Conservation (phyloP, 2,797 vertebrate genomes). For the Tympanoctomys barrerae region DNA sequence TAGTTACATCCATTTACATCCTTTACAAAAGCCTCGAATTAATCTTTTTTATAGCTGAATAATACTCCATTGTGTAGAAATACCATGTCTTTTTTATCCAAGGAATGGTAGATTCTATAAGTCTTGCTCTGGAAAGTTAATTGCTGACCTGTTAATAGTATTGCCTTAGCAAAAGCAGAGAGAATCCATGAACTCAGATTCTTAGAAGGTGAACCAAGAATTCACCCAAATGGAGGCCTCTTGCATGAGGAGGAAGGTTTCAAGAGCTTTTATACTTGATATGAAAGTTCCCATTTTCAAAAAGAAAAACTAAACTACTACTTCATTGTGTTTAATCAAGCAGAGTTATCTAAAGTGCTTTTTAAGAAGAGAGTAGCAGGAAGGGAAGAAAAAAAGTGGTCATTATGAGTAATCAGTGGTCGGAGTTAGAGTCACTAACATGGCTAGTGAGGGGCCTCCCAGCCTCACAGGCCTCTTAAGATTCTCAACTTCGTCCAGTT, state of each 20-base stretch:
- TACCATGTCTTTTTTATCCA: too few species aligned
- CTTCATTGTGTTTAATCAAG: slow-evolving; percentile 67
- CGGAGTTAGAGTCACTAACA: neutral
- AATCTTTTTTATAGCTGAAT: too few species aligned
- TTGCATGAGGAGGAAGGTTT: slow-evolving; percentile 19
- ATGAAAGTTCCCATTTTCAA: slow-evolving; percentile 61
- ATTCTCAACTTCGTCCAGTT: neutral
- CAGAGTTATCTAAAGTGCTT: slow-evolving; percentile 70
- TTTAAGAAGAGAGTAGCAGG: slow-evolving; percentile 54
- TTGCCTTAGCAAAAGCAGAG: slow-evolving; percentile 54
- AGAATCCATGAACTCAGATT: slow-evolving; percentile 62
- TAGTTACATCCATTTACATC: too few species aligned
- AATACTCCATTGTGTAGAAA: too few species aligned
- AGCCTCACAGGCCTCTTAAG: neutral
- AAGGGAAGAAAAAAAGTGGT: slow-evolving; percentile 59
- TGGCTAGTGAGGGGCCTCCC: neutral
- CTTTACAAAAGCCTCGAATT: too few species aligned
- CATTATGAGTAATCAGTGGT: slow-evolving; percentile 52
- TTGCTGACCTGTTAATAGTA: slow-evolving; percentile 62
- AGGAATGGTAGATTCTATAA: slow-evolving; percentile 52
- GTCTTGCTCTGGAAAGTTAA: slow-evolving; percentile 56
- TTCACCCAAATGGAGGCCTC: slow-evolving; percentile 36
- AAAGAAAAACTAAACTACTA: slow-evolving; percentile 27
- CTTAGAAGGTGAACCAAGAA: slow-evolving; percentile 60
- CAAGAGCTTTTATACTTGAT: slow-evolving; percentile 52